Base-by-base conservation (phyloP, 2,888 invertebrate species). In the Pachydiplax longipennis region DNA sequence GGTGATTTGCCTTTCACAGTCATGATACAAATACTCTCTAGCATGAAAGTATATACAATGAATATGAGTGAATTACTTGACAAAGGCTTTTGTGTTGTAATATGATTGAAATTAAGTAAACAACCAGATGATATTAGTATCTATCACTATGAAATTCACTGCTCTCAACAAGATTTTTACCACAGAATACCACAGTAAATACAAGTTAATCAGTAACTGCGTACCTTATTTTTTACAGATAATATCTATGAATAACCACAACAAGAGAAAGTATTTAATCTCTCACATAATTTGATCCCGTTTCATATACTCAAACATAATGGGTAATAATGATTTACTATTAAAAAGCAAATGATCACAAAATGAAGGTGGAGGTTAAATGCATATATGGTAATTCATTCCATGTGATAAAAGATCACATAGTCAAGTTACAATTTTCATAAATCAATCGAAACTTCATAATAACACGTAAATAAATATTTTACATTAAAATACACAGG, bases 391-490 rank as follows among this genome's bases (percentile, higher is more conserved):
- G 87, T 87, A 87, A 87, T 61, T 35, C 61, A 65, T 61, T 87
- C 18, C 61, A 87, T 65, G 87, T 65, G 87, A 37, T 61, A 87
- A 61, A 65, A 65, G 65, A 87, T 61, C 87, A 87, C 87, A 87
- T 0, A 40, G 31, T 58, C 37, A 1, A 65, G 87, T 87, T 61
- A 87, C 61, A 87, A 37, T 87, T 87, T 65, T 61, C n/a, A 61
- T 87, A 87, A 65, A 87, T 83, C 87, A 37, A 61, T 58, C 35
- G 40, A 87, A 87, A 87, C n/a, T 87, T 87, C 87, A 87, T 87
- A 25, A 40, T 87, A 87, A 87, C 87, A 61, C 25, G 87, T 73
- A 87, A 87, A 87, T 87, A 87, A 87, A 87, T 87, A 87, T 87
- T 87, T 87, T 87, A 87, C 87, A 87, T 65, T 87, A 65, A 87